Evolutionary conservation across 2,888 invertebrate species (phyloP).

Genomic region (Perithous albicinctus): DNA sequence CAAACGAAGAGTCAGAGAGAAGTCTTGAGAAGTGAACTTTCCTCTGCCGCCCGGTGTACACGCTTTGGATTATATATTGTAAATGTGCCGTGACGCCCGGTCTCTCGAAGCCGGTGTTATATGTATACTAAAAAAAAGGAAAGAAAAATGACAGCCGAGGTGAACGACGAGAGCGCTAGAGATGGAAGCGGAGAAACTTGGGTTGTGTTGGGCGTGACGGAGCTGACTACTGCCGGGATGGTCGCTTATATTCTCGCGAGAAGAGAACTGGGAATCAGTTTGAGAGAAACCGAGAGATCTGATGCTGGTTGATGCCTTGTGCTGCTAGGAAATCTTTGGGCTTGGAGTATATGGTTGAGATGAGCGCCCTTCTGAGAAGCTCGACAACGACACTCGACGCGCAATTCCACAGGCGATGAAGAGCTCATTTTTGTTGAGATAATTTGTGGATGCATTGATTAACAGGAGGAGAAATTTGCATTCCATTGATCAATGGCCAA

Average conservation of each 20-base stretch:
- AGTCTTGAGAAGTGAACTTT: constrained; percentile 35
- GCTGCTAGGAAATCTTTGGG: not conserved
- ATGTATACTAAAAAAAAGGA: constrained; percentile 67
- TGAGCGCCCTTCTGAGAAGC: constrained; percentile 5
- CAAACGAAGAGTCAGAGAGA: not conserved
- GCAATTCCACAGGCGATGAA: not conserved
- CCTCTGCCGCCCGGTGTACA: constrained; percentile 74
- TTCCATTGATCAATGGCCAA: too few species aligned
- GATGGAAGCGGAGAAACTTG: constrained; percentile 74
- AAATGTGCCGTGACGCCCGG: constrained; percentile 81
- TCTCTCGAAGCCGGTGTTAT: constrained; percentile 71
- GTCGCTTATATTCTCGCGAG: constrained; percentile 67
- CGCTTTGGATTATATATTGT: constrained; percentile 80
- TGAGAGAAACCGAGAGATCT: not conserved
- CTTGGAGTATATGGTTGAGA: not conserved
- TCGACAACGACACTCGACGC: not conserved
- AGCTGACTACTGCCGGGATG: constrained; percentile 72
- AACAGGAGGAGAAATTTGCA: too few species aligned
- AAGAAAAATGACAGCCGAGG: constrained; percentile 31
- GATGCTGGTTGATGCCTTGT: too few species aligned
- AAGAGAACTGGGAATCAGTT: constrained; percentile 62
- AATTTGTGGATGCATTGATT: too few species aligned
- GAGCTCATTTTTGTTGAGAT: too few species aligned
- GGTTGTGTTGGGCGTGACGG: constrained; percentile 81
- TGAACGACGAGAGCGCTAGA: constrained; percentile 38